phyloP scores from a whole-genome alignment of 1,140 invertebrate species.

The Homalodisca vitripennis region DNA sequence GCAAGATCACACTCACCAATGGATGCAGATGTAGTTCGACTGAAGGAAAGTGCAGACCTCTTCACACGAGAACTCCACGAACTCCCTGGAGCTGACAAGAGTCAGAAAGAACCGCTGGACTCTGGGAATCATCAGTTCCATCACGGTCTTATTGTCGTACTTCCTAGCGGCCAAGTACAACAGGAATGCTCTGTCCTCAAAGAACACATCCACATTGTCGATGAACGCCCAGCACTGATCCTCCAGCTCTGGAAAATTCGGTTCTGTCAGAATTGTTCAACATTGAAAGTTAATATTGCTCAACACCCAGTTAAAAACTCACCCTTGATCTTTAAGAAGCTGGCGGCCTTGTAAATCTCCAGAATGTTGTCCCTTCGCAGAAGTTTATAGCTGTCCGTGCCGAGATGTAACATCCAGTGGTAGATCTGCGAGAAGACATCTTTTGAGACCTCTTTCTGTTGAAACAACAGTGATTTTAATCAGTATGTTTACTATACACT shows the following conservation, averaged over 20 bases:
- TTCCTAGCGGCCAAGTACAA: conserved; percentile 61
- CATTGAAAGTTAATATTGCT: neutral
- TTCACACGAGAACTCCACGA: conserved; percentile 59
- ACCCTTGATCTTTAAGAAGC: conserved; percentile 63
- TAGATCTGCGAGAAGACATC: conserved; percentile 65
- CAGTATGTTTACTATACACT: too few relatives aligned
- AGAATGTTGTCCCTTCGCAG: conserved; percentile 63
- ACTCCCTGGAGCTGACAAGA: conserved; percentile 67
- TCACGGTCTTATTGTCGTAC: conserved; percentile 55
- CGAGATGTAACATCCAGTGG: conserved; percentile 68
- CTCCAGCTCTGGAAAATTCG: conserved; percentile 56
- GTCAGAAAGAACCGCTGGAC: conserved; percentile 69
- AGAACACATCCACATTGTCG: conserved; percentile 61
- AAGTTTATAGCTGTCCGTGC: conserved; percentile 55
- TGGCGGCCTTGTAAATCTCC: conserved; percentile 64
- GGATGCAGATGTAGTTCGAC: conserved; percentile 67
- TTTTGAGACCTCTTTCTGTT: too few relatives aligned
- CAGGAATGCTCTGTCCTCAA: conserved; percentile 67
- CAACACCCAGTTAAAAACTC: neutral
- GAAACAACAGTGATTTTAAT: too few relatives aligned
- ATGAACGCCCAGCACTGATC: conserved; percentile 71
- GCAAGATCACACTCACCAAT: conserved; percentile 48
- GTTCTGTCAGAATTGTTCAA: neutral
- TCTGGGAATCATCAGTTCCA: conserved; percentile 68
- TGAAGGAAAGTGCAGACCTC: conserved; percentile 61